Evolutionary conservation across 2,797 vertebrate species (phyloP).

Genomic region (Dallia pectoralis): DNA sequence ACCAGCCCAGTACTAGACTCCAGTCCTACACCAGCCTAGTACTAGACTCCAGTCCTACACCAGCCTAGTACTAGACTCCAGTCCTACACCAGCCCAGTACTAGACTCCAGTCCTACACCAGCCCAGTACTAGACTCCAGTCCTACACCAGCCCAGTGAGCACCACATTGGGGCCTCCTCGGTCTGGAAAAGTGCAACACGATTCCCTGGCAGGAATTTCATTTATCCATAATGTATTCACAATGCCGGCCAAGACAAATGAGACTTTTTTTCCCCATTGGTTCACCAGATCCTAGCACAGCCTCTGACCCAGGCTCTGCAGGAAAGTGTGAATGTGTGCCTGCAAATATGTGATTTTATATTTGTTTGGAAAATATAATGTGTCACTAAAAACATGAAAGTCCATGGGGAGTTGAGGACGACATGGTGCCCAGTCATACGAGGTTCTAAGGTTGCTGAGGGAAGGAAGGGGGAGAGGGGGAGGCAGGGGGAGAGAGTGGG

Average conservation of each 20-base stretch:
- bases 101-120: too few species aligned
- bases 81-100: too few species aligned
- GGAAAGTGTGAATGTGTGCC: neutral
- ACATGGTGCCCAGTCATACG: conserved; percentile 3
- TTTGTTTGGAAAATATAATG: neutral
- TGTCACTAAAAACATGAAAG: neutral
- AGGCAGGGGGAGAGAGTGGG: too few species aligned
- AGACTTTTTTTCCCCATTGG: neutral
- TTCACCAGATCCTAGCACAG: neutral
- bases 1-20: too few species aligned
- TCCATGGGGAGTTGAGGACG: neutral
- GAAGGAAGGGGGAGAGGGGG: neutral
- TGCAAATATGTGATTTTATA: neutral
- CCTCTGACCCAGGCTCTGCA: neutral
- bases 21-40: too few species aligned
- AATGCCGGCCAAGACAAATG: conserved; percentile 24
- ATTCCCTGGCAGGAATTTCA: conserved; percentile 31
- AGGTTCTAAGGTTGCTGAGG: conserved; percentile 7
- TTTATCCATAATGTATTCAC: conserved; percentile 27
- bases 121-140: too few species aligned
- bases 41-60: too few species aligned
- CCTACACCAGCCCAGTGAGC: neutral
- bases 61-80: too few species aligned
- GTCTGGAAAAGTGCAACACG: conserved; percentile 21
- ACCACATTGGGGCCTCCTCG: conserved; percentile 1